These are phyloP conservation scores for Spialia ferax DNA, from an alignment of 2,888 invertebrate genomes.

Conservation along the genomic window DNA sequence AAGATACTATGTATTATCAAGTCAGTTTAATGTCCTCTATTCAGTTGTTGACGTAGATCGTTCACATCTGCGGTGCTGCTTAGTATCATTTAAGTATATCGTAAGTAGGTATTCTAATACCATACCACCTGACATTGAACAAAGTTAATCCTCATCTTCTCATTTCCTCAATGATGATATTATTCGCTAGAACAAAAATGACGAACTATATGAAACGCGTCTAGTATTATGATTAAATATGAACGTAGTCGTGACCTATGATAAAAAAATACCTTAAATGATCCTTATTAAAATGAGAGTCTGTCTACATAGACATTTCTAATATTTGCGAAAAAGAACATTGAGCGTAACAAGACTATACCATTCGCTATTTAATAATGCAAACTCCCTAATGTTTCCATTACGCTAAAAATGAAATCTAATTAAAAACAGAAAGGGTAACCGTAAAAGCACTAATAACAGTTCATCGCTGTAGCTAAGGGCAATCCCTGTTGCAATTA, in stretches of 20 bases:
- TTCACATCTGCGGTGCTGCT: background rate
- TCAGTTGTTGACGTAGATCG: background rate
- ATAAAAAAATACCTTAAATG: too few relatives aligned
- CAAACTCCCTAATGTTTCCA: conserved; percentile 22
- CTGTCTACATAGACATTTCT: too few relatives aligned
- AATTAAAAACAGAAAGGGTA: conserved; percentile 28
- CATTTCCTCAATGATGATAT: too few relatives aligned
- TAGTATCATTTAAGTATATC: too few relatives aligned
- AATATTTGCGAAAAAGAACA: background rate
- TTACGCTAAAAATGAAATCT: conserved; percentile 22
- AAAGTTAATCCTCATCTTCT: too few relatives aligned
- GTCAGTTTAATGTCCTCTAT: background rate
- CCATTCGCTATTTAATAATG: conserved; percentile 18
- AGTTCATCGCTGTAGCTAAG: conserved; percentile 19
- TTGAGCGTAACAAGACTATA: background rate
- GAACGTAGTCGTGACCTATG: too few relatives aligned
- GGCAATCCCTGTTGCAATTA: conserved; percentile 33
- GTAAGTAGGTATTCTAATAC: too few relatives aligned
- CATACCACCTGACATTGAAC: too few relatives aligned
- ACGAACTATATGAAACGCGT: too few relatives aligned
- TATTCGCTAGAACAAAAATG: too few relatives aligned
- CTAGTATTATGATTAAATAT: too few relatives aligned
- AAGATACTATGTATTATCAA: background rate
- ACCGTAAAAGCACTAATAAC: conserved; percentile 22
- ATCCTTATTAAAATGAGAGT: too few relatives aligned